Base-by-base conservation (phyloP, 1,140 invertebrate species). In the Lanistes nyassanus region DNA sequence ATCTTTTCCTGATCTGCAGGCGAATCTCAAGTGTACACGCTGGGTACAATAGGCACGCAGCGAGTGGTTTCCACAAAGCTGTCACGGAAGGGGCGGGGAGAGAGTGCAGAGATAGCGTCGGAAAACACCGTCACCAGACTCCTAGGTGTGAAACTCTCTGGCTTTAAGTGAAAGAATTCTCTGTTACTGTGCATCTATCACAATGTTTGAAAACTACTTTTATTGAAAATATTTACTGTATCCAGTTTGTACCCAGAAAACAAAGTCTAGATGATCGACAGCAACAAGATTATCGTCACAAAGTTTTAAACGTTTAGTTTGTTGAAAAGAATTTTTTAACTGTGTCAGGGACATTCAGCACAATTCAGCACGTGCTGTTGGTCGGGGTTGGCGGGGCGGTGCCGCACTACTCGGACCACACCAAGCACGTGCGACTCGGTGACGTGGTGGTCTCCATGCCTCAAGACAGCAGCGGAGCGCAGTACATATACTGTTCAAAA, bases 301-400 rank as follows among this genome's bases (percentile, higher is more conserved):
- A n/a, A n/a, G n/a, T n/a, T n/a, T n/a, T n/a, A n/a, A n/a, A n/a
- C n/a, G n/a, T n/a, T n/a, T n/a, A 47, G 9, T 47, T 47, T 1
- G 42, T 47, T 47, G 1, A 47, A 47, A 0, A 13, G 42, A 47
- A 6, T 13, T 47, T 13, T 47, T 47, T 47, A 47, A 13, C 42
- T 47, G 9, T 47, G 42, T 47, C 74, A 87, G 86, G 84, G 13
- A 84, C 79, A 13, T 87, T 87, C 67, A 82, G 65, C 55, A 76
- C 80, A 67, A 76, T 87, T 11, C 75, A 85, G 84, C 97, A 96
- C 87, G 97, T 99, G 4, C 95, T 99, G 82, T 88, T 99, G 65
- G 96, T 99, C 34, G 98, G 98, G 51, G 95, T 98, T 51, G 97
- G 95, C 7, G 98, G 98, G 26, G 97, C 96, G n/a, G 97, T 99